Conservation (phyloP, 1,140 invertebrate genomes). For the Lucilia cuprina region DNA sequence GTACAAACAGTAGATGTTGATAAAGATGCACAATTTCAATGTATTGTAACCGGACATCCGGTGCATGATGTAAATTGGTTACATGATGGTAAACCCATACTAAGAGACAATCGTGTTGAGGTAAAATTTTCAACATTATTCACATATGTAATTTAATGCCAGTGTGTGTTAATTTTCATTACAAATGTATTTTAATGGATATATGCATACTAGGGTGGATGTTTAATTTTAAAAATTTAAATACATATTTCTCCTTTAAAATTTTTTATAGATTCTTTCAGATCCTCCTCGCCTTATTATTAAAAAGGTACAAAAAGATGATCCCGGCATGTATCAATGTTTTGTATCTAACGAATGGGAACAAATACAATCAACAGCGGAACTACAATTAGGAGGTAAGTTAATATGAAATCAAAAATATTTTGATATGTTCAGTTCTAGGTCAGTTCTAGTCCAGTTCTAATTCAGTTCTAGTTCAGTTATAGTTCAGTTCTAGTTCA, state of each 20-base stretch:
- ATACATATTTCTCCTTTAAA: too few species aligned
- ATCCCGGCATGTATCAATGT: slow-evolving; percentile 83
- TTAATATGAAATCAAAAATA: background rate
- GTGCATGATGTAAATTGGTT: slow-evolving; percentile 82
- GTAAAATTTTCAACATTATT: slow-evolving; percentile 46
- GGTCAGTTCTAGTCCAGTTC: too few species aligned
- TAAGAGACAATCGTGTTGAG: slow-evolving; percentile 69
- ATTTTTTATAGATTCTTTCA: slow-evolving; percentile 49
- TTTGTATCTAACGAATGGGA: slow-evolving; percentile 85
- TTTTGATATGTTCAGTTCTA: too few species aligned
- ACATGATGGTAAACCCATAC: slow-evolving; percentile 78
- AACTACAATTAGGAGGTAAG: slow-evolving; percentile 84
- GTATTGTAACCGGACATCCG: slow-evolving; percentile 85
- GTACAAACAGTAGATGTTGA: slow-evolving; percentile 81
- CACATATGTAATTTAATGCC: background rate
- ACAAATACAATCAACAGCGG: slow-evolving; percentile 82
- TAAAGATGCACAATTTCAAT: slow-evolving; percentile 82
- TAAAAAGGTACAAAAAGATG: slow-evolving; percentile 61
- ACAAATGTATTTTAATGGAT: background rate
- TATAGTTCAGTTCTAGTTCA: too few species aligned
- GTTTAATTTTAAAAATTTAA: too few species aligned
- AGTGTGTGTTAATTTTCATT: background rate
- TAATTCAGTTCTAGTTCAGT: too few species aligned
- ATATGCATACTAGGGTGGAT: background rate
- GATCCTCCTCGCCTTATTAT: slow-evolving; percentile 60